These are phyloP conservation scores for Dryocosmus kuriphilus DNA, from an alignment of 2,888 invertebrate species.

Conservation along the genomic window DNA sequence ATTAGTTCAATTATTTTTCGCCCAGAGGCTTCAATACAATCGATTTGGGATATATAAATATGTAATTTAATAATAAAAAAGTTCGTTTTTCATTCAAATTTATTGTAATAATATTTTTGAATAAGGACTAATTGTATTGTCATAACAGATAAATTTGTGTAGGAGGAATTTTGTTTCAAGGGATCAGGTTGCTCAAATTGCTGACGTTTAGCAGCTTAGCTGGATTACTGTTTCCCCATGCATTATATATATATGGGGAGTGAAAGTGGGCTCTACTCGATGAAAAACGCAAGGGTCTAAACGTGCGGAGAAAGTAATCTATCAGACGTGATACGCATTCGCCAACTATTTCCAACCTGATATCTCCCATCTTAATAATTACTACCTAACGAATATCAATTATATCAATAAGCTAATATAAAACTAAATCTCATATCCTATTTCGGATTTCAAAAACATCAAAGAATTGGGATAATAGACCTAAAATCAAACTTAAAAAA, in stretches of 20 bases:
- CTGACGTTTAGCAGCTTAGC: constrained; percentile 71
- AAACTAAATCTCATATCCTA: too few relatives aligned
- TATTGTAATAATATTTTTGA: constrained; percentile 6
- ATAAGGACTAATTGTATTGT: constrained; percentile 18
- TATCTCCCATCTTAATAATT: not conserved
- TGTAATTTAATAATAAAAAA: too few relatives aligned
- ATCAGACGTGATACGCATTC: not conserved
- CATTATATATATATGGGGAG: constrained; percentile 13
- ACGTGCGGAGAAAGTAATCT: constrained; percentile 14
- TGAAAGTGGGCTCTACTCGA: constrained; percentile 30
- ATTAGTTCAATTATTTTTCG: too few relatives aligned
- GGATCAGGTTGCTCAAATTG: constrained; percentile 66
- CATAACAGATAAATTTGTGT: constrained; percentile 23
- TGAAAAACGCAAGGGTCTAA: constrained; percentile 20
- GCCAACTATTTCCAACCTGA: not conserved
- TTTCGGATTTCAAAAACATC: too few relatives aligned
- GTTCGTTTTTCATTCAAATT: too few relatives aligned
- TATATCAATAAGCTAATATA: too few relatives aligned
- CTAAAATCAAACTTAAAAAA: not conserved
- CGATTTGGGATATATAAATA: too few relatives aligned
- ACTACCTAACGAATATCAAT: not conserved
- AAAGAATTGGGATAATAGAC: too few relatives aligned
- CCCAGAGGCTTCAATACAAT: too few relatives aligned
- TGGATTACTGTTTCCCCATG: constrained; percentile 61
- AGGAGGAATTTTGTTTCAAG: constrained; percentile 37